These are phyloP conservation scores for Silurus aristotelis DNA, from an alignment of 2,797 vertebrate species.

Conservation along the genomic window DNA sequence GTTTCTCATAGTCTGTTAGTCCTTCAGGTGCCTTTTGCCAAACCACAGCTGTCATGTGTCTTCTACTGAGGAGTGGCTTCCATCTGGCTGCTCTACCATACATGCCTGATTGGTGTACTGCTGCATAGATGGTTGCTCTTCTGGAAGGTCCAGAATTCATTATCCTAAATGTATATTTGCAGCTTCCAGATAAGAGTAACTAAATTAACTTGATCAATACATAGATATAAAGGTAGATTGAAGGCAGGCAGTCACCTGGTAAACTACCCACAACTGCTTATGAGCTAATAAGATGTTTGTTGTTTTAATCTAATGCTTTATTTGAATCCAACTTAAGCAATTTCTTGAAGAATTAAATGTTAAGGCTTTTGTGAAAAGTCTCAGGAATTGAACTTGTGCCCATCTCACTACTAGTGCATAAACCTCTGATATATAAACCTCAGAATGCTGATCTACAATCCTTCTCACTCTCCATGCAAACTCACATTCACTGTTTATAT, in stretches of 20 bases:
- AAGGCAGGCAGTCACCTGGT: neutral
- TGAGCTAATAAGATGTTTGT: neutral
- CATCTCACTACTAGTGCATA: too few species aligned
- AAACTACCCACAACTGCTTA: neutral
- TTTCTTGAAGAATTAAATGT: neutral
- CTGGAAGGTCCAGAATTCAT: too few species aligned
- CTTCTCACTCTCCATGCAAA: constrained; percentile 11
- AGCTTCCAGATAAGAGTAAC: neutral
- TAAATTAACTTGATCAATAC: neutral
- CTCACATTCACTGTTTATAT: constrained; percentile 12
- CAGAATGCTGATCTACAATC: neutral
- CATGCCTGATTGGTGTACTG: too few species aligned
- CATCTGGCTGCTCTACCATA: too few species aligned
- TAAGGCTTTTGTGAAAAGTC: neutral
- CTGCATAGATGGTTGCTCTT: too few species aligned
- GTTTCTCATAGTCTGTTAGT: too few species aligned
- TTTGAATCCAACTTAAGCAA: neutral
- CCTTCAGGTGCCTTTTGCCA: too few species aligned
- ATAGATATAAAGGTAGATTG: neutral
- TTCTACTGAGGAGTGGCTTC: too few species aligned
- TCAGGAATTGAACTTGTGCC: neutral
- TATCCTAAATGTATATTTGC: too few species aligned
- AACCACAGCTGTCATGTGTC: too few species aligned
- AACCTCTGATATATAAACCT: neutral
- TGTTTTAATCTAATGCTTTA: neutral